phyloP scores from a whole-genome alignment of 2,888 invertebrate species.

The Leucophenga maculata region DNA sequence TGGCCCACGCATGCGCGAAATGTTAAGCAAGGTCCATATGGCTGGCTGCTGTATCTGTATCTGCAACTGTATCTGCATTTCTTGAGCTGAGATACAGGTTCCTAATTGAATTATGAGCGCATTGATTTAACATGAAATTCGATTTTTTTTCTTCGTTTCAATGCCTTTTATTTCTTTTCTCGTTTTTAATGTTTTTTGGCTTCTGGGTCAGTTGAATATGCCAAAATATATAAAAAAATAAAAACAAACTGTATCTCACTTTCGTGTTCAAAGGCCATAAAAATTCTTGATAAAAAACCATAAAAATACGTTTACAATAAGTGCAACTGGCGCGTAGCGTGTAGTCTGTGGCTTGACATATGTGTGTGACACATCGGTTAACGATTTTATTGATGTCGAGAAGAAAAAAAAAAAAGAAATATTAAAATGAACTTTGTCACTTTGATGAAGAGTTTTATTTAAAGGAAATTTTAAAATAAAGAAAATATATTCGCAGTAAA shows the following conservation, averaged over 20 bases:
- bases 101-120: constrained; percentile 61
- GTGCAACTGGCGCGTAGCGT: not conserved
- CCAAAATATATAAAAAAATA: constrained; percentile 8
- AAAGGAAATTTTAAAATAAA: not conserved
- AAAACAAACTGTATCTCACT: not conserved
- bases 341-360: too few species aligned
- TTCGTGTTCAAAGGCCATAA: constrained; percentile 21
- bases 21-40: constrained; percentile 23
- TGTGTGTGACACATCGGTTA: constrained; percentile 9
- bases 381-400: too few species aligned
- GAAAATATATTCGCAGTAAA: not conserved
- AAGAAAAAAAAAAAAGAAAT: too few species aligned
- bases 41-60: constrained; percentile 5
- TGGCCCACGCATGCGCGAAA: constrained; percentile 19
- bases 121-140: constrained; percentile 58
- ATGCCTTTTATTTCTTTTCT: not conserved
- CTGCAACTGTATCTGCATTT: constrained; percentile 25
- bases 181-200: constrained; percentile 10
- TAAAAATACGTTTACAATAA: constrained; percentile 6
- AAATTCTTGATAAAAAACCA: constrained; percentile 7
- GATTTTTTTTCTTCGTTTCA: constrained; percentile 18
- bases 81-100: constrained; percentile 56
- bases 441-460: constrained; percentile 4
- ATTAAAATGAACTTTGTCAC: too few species aligned
- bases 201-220: constrained; percentile 19